Evolutionary conservation across 2,797 vertebrate genomes (phyloP).

Genomic region (Tenualosa ilisha): DNA sequence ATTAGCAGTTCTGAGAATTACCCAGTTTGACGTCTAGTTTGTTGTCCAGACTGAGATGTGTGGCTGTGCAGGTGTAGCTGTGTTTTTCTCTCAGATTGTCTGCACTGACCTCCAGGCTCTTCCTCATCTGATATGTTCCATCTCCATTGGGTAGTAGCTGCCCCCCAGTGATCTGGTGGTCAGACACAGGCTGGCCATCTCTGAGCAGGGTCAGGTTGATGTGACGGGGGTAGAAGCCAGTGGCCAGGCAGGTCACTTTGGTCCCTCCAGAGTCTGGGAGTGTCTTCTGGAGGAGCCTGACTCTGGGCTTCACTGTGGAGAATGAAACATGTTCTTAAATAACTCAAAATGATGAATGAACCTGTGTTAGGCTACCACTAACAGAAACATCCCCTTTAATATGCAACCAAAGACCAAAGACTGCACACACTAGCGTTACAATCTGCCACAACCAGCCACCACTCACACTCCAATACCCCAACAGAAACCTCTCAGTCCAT

Average conservation of each 20-base stretch:
- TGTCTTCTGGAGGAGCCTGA: not conserved
- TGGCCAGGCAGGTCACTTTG: conserved; percentile 9
- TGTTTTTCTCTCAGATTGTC: conserved; percentile 19
- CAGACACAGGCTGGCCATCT: conserved; percentile 33
- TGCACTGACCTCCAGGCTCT: conserved; percentile 39
- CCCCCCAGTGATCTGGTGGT: conserved; percentile 39
- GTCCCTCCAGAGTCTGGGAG: not conserved
- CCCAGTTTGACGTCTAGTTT: not conserved
- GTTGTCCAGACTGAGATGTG: not conserved
- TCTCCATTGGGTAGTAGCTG: conserved; percentile 51
- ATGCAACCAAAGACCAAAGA: not conserved
- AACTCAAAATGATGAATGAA: not conserved
- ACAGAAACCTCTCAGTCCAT: too few species aligned
- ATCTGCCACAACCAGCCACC: too few species aligned
- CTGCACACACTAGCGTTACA: not conserved
- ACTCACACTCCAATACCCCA: too few species aligned
- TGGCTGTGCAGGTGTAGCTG: not conserved
- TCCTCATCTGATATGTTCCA: conserved; percentile 52
- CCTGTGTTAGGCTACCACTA: not conserved
- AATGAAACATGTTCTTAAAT: not conserved
- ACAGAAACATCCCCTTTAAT: not conserved
- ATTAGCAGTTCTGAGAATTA: not conserved
- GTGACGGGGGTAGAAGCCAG: conserved; percentile 50
- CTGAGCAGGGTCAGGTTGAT: conserved; percentile 44
- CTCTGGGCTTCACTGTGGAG: not conserved